Evolutionary conservation across 2,888 invertebrate species (phyloP).

Genomic region (Brenthis ino): DNA sequence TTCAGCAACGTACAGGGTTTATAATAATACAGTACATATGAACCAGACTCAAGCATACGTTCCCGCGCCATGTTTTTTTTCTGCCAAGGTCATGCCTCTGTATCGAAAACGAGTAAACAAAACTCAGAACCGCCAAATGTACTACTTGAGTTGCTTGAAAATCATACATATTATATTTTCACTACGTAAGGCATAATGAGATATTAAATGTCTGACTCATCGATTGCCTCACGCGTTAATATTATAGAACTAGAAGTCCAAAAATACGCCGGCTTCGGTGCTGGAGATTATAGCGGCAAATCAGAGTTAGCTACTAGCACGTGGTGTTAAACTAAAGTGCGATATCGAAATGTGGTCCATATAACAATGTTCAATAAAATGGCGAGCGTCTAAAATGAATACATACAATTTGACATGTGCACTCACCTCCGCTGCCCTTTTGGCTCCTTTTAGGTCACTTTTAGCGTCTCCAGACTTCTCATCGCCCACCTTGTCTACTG

Average conservation of each 20-base stretch:
- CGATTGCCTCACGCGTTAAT: constrained; percentile 67
- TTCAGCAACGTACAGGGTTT: constrained; percentile 42
- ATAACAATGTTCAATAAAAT: constrained; percentile 75
- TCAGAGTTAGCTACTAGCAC: constrained; percentile 48
- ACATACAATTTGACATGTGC: constrained; percentile 75
- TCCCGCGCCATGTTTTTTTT: constrained; percentile 81
- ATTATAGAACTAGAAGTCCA: constrained; percentile 63
- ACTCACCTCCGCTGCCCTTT: constrained; percentile 94
- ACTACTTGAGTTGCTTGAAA: constrained; percentile 36
- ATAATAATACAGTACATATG: constrained; percentile 53
- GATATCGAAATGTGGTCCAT: constrained; percentile 47
- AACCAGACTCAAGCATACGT: constrained; percentile 64
- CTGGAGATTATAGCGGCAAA: constrained; percentile 42
- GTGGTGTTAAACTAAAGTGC: constrained; percentile 49
- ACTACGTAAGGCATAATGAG: constrained; percentile 45
- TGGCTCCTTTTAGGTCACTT: constrained; percentile 92
- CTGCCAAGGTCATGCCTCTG: constrained; percentile 76
- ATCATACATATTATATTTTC: constrained; percentile 33
- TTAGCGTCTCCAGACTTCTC: constrained; percentile 87
- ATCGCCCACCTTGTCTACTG: constrained; percentile 92
- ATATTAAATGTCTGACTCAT: constrained; percentile 58
- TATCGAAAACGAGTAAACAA: constrained; percentile 79
- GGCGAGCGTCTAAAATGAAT: constrained; percentile 78
- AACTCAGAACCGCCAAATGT: constrained; percentile 51
- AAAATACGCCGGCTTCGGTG: constrained; percentile 72